Conservation (phyloP, 2,113 vertebrate genomes). For the Myanophis thanlyinensis region DNA sequence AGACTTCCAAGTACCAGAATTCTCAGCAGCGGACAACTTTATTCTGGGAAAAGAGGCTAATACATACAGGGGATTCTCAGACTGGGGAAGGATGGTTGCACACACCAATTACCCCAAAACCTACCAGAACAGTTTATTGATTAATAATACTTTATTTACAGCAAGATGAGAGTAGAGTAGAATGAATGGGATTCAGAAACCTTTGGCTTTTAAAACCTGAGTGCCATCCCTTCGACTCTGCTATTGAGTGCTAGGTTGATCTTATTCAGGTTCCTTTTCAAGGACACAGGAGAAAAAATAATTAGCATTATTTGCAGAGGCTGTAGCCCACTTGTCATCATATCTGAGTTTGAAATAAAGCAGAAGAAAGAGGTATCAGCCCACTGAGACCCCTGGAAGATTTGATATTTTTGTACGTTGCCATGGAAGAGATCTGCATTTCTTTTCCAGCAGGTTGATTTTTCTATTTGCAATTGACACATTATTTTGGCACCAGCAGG, state of each 20-base stretch:
- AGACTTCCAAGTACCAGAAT: neutral
- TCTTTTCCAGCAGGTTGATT: constrained; percentile 20
- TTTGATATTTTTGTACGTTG: constrained; percentile 15
- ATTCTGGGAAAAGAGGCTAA: neutral
- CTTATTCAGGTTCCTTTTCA: neutral
- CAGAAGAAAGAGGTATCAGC: constrained; percentile 5
- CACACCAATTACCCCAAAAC: neutral
- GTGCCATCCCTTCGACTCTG: neutral
- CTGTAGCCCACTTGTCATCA: constrained; percentile 4
- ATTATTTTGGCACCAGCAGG: constrained; percentile 1
- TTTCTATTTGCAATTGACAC: constrained; percentile 17
- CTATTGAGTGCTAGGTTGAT: neutral
- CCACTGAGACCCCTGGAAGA: constrained; percentile 13
- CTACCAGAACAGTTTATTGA: neutral
- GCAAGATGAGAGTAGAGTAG: neutral
- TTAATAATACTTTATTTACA: neutral
- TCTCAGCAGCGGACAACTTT: neutral
- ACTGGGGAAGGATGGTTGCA: neutral
- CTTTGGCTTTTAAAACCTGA: neutral
- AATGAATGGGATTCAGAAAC: neutral
- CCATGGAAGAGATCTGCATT: constrained; percentile 18
- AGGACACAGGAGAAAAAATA: neutral
- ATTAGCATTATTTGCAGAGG: constrained; percentile 9
- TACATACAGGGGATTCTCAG: neutral
- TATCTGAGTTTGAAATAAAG: constrained; percentile 27